Evolutionary conservation across 2,888 invertebrate species (phyloP).

Genomic region (Drosophila anceps): DNA sequence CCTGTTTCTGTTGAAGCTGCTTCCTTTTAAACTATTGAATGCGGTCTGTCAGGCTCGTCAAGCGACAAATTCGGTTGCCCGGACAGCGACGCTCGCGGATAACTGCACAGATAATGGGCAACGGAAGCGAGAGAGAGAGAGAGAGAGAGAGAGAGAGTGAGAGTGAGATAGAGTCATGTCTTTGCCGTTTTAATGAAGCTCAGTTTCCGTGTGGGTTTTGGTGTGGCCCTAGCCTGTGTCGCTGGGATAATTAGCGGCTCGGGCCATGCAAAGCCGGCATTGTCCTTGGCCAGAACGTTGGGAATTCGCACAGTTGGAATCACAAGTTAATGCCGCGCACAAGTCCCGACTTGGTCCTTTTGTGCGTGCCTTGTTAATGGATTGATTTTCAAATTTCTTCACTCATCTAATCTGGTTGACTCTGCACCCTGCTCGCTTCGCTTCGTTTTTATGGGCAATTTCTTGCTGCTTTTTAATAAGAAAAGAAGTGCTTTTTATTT

Average conservation of each 20-base stretch:
- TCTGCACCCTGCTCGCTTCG: constrained; percentile 6
- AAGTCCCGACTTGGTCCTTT: constrained; percentile 45
- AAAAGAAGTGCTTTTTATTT: constrained; percentile 82
- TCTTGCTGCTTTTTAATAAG: constrained; percentile 76
- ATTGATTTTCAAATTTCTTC: constrained; percentile 75
- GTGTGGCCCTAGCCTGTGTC: constrained; percentile 17
- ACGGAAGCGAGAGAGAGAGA: background rate
- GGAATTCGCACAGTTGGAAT: constrained; percentile 84
- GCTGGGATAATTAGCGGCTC: constrained; percentile 82
- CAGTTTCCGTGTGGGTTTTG: constrained; percentile 55
- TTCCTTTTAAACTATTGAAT: constrained; percentile 64
- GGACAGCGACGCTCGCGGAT: constrained; percentile 62
- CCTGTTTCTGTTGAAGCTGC: background rate
- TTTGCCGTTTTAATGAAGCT: constrained; percentile 82
- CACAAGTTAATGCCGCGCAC: constrained; percentile 82
- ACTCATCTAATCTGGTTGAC: constrained; percentile 77
- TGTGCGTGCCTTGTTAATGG: constrained; percentile 78
- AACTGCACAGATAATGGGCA: constrained; percentile 74
- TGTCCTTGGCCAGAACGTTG: constrained; percentile 66
- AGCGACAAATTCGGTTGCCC: constrained; percentile 65
- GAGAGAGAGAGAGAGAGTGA: background rate
- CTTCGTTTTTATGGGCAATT: constrained; percentile 68
- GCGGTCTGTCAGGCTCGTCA: constrained; percentile 49
- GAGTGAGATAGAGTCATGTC: constrained; percentile 28
- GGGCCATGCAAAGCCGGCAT: constrained; percentile 80